Percentiles rank a stretch among this genome's conserved stretches.
Evolutionary conservation across 2,797 vertebrate species (phyloP).

Genomic region (Enteromius argenteus): DNA sequence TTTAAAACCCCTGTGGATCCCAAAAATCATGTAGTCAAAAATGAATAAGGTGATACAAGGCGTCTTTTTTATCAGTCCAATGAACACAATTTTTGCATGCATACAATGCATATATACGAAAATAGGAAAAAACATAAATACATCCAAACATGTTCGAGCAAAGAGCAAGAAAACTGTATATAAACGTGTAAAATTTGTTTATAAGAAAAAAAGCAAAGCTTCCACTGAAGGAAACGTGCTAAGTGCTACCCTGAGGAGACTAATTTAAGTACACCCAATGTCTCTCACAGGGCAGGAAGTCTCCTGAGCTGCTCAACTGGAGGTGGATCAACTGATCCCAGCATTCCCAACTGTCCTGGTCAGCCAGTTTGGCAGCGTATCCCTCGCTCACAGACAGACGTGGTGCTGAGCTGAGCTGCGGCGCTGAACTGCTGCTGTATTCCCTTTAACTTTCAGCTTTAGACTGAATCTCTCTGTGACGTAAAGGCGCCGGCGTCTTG

Average conservation of each 20-base stretch:
- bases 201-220: background rate
- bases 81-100: background rate
- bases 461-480: constrained; percentile 50
- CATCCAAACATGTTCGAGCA: background rate
- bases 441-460: constrained; percentile 48
- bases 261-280: background rate
- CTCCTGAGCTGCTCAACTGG: constrained; percentile 76
- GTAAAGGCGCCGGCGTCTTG: constrained; percentile 43
- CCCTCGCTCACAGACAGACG: constrained; percentile 16
- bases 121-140: background rate
- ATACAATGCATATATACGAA: background rate
- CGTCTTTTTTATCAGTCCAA: too few species aligned
- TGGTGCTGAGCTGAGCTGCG: constrained; percentile 11
- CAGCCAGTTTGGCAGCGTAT: constrained; percentile 74
- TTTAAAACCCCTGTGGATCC: background rate
- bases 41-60: background rate
- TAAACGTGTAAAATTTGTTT: background rate
- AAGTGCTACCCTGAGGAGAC: constrained; percentile 4
- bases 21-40: background rate
- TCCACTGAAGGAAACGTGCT: background rate
- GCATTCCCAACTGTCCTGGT: constrained; percentile 70
- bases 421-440: constrained; percentile 28
- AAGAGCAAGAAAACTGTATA: background rate
- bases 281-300: constrained; percentile 80
- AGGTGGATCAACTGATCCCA: constrained; percentile 82